A percentile compares a stretch with the other conserved stretches of the same genome.
Conservation (phyloP, 2,113 vertebrate genomes). For the Mormyrus lacerda region DNA sequence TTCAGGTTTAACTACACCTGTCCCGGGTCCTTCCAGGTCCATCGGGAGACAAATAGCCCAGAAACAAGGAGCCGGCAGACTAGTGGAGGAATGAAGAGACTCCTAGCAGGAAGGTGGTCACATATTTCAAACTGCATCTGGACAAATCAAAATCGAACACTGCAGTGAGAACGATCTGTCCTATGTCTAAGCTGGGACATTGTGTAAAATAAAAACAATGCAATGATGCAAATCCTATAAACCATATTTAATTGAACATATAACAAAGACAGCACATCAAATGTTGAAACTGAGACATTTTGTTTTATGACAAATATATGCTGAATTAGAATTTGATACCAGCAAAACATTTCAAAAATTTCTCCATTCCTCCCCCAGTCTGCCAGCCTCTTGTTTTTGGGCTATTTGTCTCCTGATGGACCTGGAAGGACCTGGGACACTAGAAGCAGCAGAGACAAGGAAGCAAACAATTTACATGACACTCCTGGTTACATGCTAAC, state of each 20-base stretch:
- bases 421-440: neutral
- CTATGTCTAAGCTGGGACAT: too few species aligned
- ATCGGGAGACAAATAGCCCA: neutral
- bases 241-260: neutral
- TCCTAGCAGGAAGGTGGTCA: too few species aligned
- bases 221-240: neutral
- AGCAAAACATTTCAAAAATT: neutral
- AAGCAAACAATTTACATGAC: neutral
- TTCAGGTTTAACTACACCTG: neutral
- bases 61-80: conserved; percentile 50
- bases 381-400: conserved; percentile 38
- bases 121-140: neutral
- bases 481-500: neutral
- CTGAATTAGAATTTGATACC: neutral
- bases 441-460: neutral
- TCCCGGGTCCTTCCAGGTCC: neutral
- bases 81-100: conserved; percentile 53
- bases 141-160: neutral
- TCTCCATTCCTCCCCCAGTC: conserved; percentile 55
- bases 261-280: neutral
- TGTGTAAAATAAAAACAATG: neutral
- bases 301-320: neutral
- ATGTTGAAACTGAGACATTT: neutral
- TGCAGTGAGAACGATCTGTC: neutral
- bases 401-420: neutral